Evolutionary conservation across 1,140 invertebrate species (phyloP), one percentile per base, ranked within the genome.

Genomic region (Lutraria rhynchaena): DNA sequence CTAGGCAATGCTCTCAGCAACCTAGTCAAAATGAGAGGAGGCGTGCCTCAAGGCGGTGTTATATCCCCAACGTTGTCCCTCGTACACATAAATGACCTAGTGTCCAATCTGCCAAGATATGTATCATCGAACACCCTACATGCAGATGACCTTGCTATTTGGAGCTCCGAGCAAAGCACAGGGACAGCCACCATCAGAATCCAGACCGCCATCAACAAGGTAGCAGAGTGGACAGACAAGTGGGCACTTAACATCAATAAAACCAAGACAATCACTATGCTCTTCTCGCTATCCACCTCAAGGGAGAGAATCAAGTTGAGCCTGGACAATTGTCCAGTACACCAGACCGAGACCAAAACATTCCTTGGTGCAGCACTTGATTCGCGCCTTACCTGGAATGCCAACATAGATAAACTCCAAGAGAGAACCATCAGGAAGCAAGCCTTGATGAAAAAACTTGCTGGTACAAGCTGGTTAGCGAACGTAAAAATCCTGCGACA

Each of bases 301-400:
- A 67, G 69, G 27, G 63, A 78, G 46, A 11, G 37, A 57, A 46
- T 55, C 63, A 78, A 67, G 4, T 33, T 57, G 29, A 69, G 3
- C 19, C 76, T 78, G n/a, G 41, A 37, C n/a, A 46, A 60, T 22
- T 22, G 27, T 19, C 44, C 35, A 4, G 13, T 78, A 55, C 61
- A 44, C 15, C 61, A 67, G 33, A 55, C 41, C 3, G 61, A 69
- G 4, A 58, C 49, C 46, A 24, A 58, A 67, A 77, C 75, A 22
- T 77, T 65, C 60, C 75, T 67, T 65, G 76, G 76, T 29, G 46
- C 53, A 37, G 69, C 29, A 17, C 15, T 76, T 37, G 74, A 76
- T 58, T 58, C 46, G 3, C 44, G 63, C 22, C 76, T 67, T 7
- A 78, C 76, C 15, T 78, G 76, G 76, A 78, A 69, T 7, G 44